Base-by-base conservation (phyloP, 1,140 invertebrate genomes). In the Pachyrhynchus sulphureomaculatus region DNA sequence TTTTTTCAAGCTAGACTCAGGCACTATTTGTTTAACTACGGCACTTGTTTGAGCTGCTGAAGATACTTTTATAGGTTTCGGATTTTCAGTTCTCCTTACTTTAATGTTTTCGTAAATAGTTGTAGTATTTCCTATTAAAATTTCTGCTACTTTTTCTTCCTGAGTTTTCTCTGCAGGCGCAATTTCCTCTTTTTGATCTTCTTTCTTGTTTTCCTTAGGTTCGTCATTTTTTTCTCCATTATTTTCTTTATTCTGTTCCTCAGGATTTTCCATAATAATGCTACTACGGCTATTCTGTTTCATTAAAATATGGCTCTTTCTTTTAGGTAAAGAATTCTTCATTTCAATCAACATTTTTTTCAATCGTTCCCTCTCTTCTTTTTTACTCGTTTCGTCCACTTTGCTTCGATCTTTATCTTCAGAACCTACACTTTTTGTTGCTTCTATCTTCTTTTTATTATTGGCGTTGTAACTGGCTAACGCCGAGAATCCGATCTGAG, bases 261-360 rank as follows among this genome's bases (percentile, higher is more conserved):
- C 71, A 2, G 64, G 44, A 18, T 65, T 70, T 60, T 76, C 72
- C 32, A 70, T 62, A 44, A 75, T 76, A 23, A 73, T 67, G 47
- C 71, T 72, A 4, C 56, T 39, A 8, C 70, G 42, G 5, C 47
- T 67, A 34, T 70, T 73, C 26, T 69, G 63, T 48, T 68, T 71
- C 36, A 45, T 53, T 6, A 61, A 39, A 21, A 67, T 60, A 48
- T 71, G 59, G 10, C 62, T 59, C 47, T 72, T 71, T 29, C 79
- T 67, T 69, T 85, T 84, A 2, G 84, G 81, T 60, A 86, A 66
- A n/a, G 83, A 84, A 69, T 85, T 81, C 67, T 86, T 85, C 83
- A 86, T 85, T 69, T 86, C 83, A 65, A 84, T 85, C 55, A 86
- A 64, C 79, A 85, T 83, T 67, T 85, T 83, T 61, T 81, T 84